Evolutionary conservation across 2,113 vertebrate genomes (phyloP).

Genomic region (Tenebrosternarchus preto): DNA sequence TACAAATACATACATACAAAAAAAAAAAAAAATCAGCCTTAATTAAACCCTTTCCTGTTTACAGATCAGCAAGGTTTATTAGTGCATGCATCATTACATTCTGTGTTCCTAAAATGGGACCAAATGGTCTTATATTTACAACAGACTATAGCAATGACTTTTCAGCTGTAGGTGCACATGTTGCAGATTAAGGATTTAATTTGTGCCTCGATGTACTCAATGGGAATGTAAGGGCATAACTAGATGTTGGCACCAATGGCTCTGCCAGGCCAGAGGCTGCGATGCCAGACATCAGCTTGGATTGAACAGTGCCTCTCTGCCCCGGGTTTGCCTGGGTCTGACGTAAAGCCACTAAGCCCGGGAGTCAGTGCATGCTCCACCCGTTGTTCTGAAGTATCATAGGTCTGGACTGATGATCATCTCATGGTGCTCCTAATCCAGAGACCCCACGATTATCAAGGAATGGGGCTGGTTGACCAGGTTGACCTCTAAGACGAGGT

Average conservation of each 20-base stretch:
- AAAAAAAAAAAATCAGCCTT: background rate
- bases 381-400: background rate
- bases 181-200: constrained; percentile 12
- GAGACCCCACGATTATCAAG: background rate
- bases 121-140: constrained; percentile 17
- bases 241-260: background rate
- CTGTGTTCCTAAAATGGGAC: background rate
- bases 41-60: background rate
- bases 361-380: background rate
- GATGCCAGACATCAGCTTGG: constrained; percentile 1
- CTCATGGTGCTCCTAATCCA: background rate
- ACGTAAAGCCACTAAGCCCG: background rate
- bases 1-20: too few species aligned
- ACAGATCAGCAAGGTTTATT: constrained; percentile 6
- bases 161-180: background rate
- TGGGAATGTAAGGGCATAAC: constrained; percentile 12
- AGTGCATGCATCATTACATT: background rate
- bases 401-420: background rate
- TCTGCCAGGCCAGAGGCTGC: constrained; percentile 24
- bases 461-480: background rate
- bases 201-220: constrained; percentile 4
- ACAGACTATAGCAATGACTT: constrained; percentile 12
- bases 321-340: background rate
- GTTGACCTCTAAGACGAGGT: constrained; percentile 6
- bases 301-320: constrained; percentile 7